phyloP scores from a whole-genome alignment of 2,888 invertebrate species.

The Drosophila hamatofila region DNA sequence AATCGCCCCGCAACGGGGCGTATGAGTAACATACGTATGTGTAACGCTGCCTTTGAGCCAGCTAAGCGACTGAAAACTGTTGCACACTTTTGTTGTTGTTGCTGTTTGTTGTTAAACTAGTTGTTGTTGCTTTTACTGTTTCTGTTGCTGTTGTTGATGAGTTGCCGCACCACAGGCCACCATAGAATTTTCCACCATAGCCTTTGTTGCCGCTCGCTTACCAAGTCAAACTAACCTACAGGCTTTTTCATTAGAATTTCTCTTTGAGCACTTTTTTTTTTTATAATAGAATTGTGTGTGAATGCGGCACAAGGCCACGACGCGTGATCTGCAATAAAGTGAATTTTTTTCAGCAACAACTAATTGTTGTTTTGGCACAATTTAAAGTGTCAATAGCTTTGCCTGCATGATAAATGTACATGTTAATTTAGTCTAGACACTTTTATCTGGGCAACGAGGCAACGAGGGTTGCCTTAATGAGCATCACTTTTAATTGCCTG shows the following conservation, averaged over 20 bases:
- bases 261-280: constrained; percentile 37
- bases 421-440: constrained; percentile 73
- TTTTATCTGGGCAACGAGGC: constrained; percentile 20
- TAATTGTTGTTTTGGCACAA: constrained; percentile 58
- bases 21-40: constrained; percentile 51
- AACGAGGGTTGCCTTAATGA: constrained; percentile 49
- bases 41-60: constrained; percentile 42
- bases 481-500: constrained; percentile 49
- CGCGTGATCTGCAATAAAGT: constrained; percentile 32
- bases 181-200: constrained; percentile 34
- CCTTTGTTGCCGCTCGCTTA: constrained; percentile 59
- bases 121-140: constrained; percentile 23
- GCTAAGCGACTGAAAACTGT: constrained; percentile 62
- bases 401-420: constrained; percentile 31
- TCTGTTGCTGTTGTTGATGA: constrained; percentile 24
- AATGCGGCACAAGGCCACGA: constrained; percentile 69
- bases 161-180: constrained; percentile 18
- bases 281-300: constrained; percentile 65
- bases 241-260: constrained; percentile 75
- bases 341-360: constrained; percentile 3
- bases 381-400: constrained; percentile 62
- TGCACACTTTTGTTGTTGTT: constrained; percentile 53
- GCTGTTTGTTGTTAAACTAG: constrained; percentile 9
- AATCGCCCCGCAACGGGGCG: constrained; percentile 64
- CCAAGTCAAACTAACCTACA: constrained; percentile 65